Base-by-base conservation (phyloP, 2,888 invertebrate genomes). In the Podabrus alpinus region DNA sequence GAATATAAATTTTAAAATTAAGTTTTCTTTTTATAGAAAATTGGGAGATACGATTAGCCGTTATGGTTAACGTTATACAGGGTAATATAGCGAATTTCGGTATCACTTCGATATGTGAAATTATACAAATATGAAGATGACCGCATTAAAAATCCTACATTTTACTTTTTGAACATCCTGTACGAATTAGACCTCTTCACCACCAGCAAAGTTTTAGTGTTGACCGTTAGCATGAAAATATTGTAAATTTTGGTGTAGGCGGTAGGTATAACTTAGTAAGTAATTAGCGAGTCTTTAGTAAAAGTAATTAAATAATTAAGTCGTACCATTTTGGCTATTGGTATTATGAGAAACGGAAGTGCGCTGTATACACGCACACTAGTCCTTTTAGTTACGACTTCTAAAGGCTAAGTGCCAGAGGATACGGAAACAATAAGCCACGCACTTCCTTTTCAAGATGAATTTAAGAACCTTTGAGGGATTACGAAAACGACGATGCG, bases 361-460 rank as follows among this genome's bases (percentile, higher is more conserved):
- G 60, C 45, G 68, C 67, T 72, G 72, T 68, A 75, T 68, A 75
- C 75, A 75, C 75, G 71, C 71, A 71, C 75, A 68, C 16, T 68
- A 75, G 70, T 66, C 69, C 64, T 71, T 71, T 71, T 75, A 64
- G 71, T 59, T 74, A 59, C 71, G 71, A 71, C 71, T 72, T 75
- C 75, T 75, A 71, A 69, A 62, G 62, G 75, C 71, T 75, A 71
- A 71, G 75, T 75, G 71, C 71, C 71, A 75, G 71, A 75, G 75
- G 75, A 75, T 75, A 71, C 75, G 75, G 75, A 75, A 75, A 75
- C 71, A 75, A 75, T 72, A 75, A 71, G 73, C 73, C 73, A 73
- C 73, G 73, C 73, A 73, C 73, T 69, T 73, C 73, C 73, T 69
- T 69, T 73, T 73, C 73, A 69, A 61, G 71, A 71, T 68, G 75